phyloP scores from a whole-genome alignment of 2,888 invertebrate genomes.

The Drosophila meridionalis region DNA sequence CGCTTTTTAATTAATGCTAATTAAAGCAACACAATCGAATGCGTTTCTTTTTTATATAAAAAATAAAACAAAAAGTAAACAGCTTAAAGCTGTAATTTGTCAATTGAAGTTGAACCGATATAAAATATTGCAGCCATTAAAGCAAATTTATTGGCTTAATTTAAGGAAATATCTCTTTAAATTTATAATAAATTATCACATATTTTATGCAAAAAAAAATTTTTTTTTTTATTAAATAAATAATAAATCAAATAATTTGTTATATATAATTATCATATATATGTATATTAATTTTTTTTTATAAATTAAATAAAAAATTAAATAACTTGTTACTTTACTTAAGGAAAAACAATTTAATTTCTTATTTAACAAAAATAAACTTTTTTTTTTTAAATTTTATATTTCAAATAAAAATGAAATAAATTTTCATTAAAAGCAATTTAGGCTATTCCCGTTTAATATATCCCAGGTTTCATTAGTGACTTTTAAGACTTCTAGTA shows the following conservation, averaged over 20 bases:
- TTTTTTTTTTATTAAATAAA: too few species aligned
- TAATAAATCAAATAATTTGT: too few species aligned
- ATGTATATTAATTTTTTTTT: too few species aligned
- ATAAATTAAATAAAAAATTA: too few species aligned
- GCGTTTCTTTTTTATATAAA: neutral
- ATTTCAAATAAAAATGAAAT: neutral
- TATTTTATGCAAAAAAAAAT: too few species aligned
- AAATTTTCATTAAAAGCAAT: conserved; percentile 6
- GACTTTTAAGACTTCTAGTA: neutral
- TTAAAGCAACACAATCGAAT: conserved; percentile 28
- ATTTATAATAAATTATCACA: neutral
- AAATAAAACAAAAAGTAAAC: conserved; percentile 1
- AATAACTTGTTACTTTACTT: too few species aligned
- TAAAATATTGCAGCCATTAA: conserved; percentile 3
- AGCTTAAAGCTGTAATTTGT: conserved; percentile 24
- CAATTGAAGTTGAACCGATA: conserved; percentile 21
- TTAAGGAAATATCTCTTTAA: neutral
- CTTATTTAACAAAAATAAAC: too few species aligned
- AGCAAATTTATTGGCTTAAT: neutral
- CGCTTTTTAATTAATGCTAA: conserved; percentile 55
- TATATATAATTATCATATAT: too few species aligned
- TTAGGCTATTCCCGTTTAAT: neutral
- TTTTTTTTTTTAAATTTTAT: neutral
- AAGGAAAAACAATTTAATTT: too few species aligned
- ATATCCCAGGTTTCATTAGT: neutral